phyloP scores from a whole-genome alignment of 2,113 vertebrate genomes.

The Otocyon megalotis region DNA sequence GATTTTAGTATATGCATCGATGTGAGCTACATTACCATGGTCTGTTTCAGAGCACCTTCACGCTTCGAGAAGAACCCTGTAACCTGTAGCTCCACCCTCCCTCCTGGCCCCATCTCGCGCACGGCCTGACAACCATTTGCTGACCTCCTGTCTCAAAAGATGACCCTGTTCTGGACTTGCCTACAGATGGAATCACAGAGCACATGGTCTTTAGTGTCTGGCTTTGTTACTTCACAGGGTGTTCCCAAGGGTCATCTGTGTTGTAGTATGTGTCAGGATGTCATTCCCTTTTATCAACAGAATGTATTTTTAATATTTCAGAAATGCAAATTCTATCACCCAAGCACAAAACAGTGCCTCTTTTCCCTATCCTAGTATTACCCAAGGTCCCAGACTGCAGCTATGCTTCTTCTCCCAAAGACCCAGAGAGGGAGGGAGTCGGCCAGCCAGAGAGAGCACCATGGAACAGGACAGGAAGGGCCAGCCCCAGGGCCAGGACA shows the following conservation, averaged over 20 bases:
- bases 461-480: accelerated
- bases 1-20: not conserved
- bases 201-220: accelerated
- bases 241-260: not conserved
- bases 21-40: not conserved
- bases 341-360: too few species aligned
- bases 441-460: not conserved
- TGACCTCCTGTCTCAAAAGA: not conserved
- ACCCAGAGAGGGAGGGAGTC: not conserved
- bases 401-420: accelerated
- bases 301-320: too few species aligned
- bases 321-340: not conserved
- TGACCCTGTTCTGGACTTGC: not conserved
- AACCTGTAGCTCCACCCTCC: accelerated
- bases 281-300: not conserved
- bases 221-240: not conserved
- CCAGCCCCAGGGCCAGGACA: accelerated
- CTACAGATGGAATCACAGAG: accelerated
- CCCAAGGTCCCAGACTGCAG: not conserved
- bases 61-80: not conserved
- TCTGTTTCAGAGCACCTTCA: not conserved
- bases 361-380: accelerated
- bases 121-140: accelerated
- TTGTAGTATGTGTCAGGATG: accelerated
- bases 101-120: not conserved